Percentiles rank a stretch among this genome's conserved stretches.
These are phyloP conservation scores for Euplagia quadripunctaria DNA, from an alignment of 2,888 invertebrate species.

Conservation along the genomic window DNA sequence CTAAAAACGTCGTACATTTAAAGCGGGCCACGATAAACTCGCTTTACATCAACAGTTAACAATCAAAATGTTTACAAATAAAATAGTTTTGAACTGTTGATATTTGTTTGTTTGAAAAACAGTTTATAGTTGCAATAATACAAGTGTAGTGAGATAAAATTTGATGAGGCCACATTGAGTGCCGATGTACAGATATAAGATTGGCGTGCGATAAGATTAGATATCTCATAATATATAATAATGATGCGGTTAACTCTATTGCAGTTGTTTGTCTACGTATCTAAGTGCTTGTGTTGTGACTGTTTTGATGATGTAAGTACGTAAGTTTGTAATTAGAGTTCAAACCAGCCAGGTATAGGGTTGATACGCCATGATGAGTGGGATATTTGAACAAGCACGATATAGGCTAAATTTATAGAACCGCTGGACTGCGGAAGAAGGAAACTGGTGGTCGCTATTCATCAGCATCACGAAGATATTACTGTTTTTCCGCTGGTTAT, in stretches of 20 bases:
- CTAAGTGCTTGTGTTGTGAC: constrained; percentile 19
- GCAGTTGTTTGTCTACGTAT: constrained; percentile 32
- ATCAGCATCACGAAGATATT: too few species aligned
- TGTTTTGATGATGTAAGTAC: constrained; percentile 33
- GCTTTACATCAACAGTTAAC: background rate
- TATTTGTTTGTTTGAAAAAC: background rate
- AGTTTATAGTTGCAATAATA: background rate
- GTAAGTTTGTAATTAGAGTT: background rate
- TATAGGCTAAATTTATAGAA: too few species aligned
- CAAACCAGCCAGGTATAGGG: background rate
- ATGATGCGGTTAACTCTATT: constrained; percentile 23
- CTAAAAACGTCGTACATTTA: background rate
- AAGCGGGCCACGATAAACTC: background rate
- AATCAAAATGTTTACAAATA: background rate
- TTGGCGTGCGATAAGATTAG: constrained; percentile 55
- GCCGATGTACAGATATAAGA: constrained; percentile 14
- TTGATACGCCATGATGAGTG: background rate
- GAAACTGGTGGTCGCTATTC: too few species aligned
- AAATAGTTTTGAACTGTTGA: background rate
- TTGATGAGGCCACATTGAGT: background rate
- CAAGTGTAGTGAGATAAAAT: background rate
- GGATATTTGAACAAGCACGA: too few species aligned
- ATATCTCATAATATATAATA: constrained; percentile 48
- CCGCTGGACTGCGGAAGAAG: too few species aligned
- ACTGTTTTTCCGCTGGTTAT: too few species aligned